Conservation (phyloP, 2,888 invertebrate genomes). For the Nebria brevicollis region DNA sequence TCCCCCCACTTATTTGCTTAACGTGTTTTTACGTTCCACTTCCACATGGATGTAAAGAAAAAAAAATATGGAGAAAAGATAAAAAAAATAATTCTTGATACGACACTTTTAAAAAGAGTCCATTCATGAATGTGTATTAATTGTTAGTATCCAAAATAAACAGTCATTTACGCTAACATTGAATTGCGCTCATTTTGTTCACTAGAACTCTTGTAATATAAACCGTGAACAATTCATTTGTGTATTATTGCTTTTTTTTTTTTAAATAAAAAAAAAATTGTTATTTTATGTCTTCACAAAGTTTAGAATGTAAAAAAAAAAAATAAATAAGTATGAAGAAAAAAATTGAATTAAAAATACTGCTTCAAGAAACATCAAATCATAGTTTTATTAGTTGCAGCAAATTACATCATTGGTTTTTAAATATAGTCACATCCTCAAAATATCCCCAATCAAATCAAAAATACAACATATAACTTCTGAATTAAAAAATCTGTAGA, state of each 20-base stretch:
- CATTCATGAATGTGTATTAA: slow-evolving; percentile 41
- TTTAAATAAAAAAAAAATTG: slow-evolving; percentile 27
- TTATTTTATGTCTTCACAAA: slow-evolving; percentile 47
- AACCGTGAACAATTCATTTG: slow-evolving; percentile 47
- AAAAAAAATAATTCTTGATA: slow-evolving; percentile 14
- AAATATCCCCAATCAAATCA: slow-evolving; percentile 28
- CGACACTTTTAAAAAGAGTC: slow-evolving; percentile 37
- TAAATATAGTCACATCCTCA: slow-evolving; percentile 19
- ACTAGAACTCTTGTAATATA: slow-evolving; percentile 46
- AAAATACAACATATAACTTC: slow-evolving; percentile 22
- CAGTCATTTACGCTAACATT: slow-evolving; percentile 42
- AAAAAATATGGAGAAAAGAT: not conserved
- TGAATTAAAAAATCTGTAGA: slow-evolving; percentile 15
- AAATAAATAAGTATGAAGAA: slow-evolving; percentile 41
- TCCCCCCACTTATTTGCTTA: slow-evolving; percentile 38
- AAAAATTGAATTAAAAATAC: slow-evolving; percentile 41
- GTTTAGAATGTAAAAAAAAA: slow-evolving; percentile 46
- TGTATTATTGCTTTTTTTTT: slow-evolving; percentile 43
- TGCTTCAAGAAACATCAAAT: slow-evolving; percentile 46
- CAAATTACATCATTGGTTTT: slow-evolving; percentile 38
- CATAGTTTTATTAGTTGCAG: slow-evolving; percentile 46
- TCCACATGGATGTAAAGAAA: slow-evolving; percentile 23
- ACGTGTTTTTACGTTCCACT: slow-evolving; percentile 29
- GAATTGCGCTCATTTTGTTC: slow-evolving; percentile 46
- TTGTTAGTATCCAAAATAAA: slow-evolving; percentile 45